Base-by-base conservation (phyloP, 1,140 invertebrate genomes). In the Anoplolepis gracilipes region DNA sequence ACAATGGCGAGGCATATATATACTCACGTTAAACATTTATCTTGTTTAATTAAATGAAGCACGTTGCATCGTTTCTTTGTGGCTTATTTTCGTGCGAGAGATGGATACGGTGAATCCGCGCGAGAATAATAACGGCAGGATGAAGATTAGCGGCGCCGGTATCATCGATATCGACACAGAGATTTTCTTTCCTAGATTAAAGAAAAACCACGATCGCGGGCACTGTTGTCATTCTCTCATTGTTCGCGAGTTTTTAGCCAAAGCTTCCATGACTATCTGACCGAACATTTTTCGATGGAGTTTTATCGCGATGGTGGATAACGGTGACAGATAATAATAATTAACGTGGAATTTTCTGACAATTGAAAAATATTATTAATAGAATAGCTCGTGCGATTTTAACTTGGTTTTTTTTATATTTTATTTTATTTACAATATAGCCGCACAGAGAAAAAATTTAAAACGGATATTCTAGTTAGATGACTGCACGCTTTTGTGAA, bases 1-100 rank as follows among this genome's bases (percentile, higher is more conserved):
- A 89, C 73, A 82, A 75, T 73, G 62, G 53, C 82, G 57, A 55
- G 10, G 30, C 69, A 65, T 42, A 28, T 81, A 75, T 88, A 73
- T 49, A 16, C 53, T 25, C 39, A 76, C 2, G 70, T 25, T 39
- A 59, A 88, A 89, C 82, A 39, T 89, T 89, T 89, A 49, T 30
- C 61, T 73, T 85, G 64, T 2, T 77, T 86, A 88, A 89, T 89
- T 85, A 89, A 86, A 89, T 86, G 73, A 89, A 81, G 57, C 55
- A 36, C 33, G 36, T 81, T 42, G 10, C 28, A 28, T 25, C 6
- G n/a, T 64, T 85, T 22, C n/a, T 70, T 77, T 33, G 30, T 11
- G 28, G 19, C 8, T 28, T 73, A 59, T 73, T n/a, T 25, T 1
- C 10, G n/a, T 5, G n/a, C 22, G 19, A 22, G 25, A 46, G 42